Conservation (phyloP, 2,797 vertebrate species). For the Pipistrellus pygmaeus region DNA sequence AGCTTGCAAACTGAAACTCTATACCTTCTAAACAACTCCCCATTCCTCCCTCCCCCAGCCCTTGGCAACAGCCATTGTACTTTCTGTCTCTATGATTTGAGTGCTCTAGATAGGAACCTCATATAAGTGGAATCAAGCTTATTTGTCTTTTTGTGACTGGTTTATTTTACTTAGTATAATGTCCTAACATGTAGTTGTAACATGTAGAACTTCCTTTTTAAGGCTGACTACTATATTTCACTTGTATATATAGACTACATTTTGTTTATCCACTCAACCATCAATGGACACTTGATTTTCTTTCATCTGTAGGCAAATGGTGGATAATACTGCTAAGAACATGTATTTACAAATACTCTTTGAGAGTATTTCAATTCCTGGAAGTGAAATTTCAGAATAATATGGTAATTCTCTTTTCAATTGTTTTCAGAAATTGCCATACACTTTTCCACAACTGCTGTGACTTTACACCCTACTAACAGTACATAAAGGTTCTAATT, state of each 20-base stretch:
- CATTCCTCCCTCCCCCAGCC: not conserved
- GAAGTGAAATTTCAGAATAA: not conserved
- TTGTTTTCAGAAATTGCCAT: not conserved
- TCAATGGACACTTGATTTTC: not conserved
- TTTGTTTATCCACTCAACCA: not conserved
- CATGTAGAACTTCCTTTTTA: not conserved
- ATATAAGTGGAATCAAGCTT: not conserved
- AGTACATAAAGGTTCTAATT: not conserved
- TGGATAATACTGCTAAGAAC: not conserved
- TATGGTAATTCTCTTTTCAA: not conserved
- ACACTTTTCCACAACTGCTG: not conserved
- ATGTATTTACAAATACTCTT: not conserved
- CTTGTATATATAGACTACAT: not conserved
- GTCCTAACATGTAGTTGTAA: not conserved
- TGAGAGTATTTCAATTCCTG: not conserved
- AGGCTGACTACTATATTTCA: not conserved
- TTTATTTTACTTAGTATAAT: not conserved
- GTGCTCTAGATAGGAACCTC: not conserved
- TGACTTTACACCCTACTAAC: not conserved
- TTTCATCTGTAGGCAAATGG: not conserved
- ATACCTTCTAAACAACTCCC: not conserved
- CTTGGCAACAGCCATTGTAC: not conserved
- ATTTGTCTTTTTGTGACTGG: not conserved
- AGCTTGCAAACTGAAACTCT: not conserved
- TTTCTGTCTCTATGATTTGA: conserved; percentile 10